phyloP scores from a whole-genome alignment of 2,113 vertebrate genomes.

The Pseudorasbora parva region DNA sequence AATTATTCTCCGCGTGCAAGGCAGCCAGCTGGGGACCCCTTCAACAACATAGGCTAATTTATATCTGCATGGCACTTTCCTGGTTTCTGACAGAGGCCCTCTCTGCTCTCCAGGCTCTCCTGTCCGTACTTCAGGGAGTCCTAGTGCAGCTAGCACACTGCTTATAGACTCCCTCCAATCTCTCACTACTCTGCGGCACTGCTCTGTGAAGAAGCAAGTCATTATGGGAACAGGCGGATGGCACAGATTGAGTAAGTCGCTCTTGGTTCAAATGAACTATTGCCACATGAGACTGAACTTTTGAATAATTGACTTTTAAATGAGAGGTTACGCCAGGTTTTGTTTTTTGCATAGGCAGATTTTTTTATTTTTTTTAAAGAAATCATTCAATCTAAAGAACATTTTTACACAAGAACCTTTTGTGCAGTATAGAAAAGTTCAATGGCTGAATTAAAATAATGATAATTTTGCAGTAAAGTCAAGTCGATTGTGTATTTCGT shows the following conservation, averaged over 20 bases:
- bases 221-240: slow-evolving; percentile 30
- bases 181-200: slow-evolving; percentile 14
- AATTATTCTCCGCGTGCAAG: slow-evolving; percentile 60
- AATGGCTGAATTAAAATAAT: too few species aligned
- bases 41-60: slow-evolving; percentile 60
- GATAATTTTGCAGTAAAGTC: too few species aligned
- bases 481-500: too few species aligned
- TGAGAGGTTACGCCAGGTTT: not conserved
- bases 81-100: slow-evolving; percentile 25
- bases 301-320: slow-evolving; percentile 27
- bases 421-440: too few species aligned
- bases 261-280: slow-evolving; percentile 13
- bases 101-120: slow-evolving; percentile 31
- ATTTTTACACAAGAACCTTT: too few species aligned
- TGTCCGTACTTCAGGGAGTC: slow-evolving; percentile 1
- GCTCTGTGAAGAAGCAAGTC: not conserved
- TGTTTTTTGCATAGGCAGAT: not conserved
- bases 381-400: not conserved
- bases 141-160: slow-evolving; percentile 13
- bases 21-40: slow-evolving; percentile 58
- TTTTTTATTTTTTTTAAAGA: not conserved
- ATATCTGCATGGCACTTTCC: slow-evolving; percentile 49
- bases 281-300: slow-evolving; percentile 18
- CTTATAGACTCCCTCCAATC: slow-evolving; percentile 24
- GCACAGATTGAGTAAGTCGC: slow-evolving; percentile 8